Evolutionary conservation across 2,113 vertebrate species (phyloP).

Genomic region (Marcusenius ussheri): DNA sequence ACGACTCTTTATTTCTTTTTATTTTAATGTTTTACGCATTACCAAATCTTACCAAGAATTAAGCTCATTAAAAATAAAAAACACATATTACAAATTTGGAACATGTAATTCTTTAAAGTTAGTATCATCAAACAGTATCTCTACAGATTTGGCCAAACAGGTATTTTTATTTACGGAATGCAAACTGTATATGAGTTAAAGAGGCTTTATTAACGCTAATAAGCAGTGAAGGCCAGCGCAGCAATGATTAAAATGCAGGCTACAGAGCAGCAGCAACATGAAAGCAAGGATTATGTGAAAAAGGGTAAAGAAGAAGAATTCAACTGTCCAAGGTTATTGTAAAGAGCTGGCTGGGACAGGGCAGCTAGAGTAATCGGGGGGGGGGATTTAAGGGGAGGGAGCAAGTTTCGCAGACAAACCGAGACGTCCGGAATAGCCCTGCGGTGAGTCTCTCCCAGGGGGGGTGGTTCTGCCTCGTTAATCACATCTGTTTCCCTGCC

Average conservation of each 20-base stretch:
- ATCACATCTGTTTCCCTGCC: conserved; percentile 35
- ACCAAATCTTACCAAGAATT: background rate
- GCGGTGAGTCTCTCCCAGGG: conserved; percentile 17
- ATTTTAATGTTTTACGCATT: background rate
- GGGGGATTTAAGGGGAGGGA: background rate
- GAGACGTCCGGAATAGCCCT: conserved; percentile 28
- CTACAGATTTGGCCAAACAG: background rate
- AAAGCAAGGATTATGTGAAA: conserved; percentile 7
- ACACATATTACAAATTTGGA: background rate
- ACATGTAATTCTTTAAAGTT: background rate
- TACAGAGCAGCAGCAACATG: background rate
- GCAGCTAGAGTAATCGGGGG: background rate
- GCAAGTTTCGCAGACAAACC: background rate
- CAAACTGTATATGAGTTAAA: background rate
- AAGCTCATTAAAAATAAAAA: background rate
- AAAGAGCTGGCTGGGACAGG: background rate
- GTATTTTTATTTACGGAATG: background rate
- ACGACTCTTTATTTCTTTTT: background rate
- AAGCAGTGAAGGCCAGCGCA: background rate
- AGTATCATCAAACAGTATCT: background rate
- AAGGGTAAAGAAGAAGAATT: background rate
- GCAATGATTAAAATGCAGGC: background rate
- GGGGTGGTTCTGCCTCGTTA: conserved; percentile 12
- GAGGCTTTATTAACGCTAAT: background rate
- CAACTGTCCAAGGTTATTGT: conserved; percentile 14